Evolutionary conservation across 2,113 vertebrate species (phyloP).

Genomic region (Choloepus hoffmanni): DNA sequence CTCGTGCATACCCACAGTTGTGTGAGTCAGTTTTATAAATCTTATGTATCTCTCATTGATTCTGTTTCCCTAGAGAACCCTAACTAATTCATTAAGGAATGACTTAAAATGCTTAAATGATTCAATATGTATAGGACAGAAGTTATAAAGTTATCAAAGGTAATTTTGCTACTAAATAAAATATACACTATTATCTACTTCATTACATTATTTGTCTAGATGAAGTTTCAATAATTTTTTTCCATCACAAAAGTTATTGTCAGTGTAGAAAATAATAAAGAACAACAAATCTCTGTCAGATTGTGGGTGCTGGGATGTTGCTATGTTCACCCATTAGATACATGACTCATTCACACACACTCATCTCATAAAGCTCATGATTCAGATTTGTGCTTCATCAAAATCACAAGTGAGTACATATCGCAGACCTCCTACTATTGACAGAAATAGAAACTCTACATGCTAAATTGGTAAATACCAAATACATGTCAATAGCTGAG

Average conservation of each 20-base stretch:
- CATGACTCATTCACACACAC: not conserved
- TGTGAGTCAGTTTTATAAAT: too few relatives aligned
- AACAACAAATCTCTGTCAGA: not conserved
- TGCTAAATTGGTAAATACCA: conserved; percentile 16
- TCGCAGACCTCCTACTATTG: not conserved
- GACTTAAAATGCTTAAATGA: not conserved
- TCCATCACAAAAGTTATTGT: not conserved
- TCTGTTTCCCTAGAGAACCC: too few relatives aligned
- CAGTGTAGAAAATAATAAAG: not conserved
- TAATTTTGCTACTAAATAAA: conserved; percentile 34
- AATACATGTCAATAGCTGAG: conserved; percentile 34
- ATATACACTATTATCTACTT: not conserved
- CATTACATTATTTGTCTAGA: not conserved
- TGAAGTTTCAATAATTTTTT: not conserved
- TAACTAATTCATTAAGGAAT: not conserved
- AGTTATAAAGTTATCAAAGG: not conserved
- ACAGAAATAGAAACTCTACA: conserved; percentile 30
- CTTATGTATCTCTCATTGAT: too few relatives aligned
- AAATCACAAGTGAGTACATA: not conserved
- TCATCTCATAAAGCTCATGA: not conserved
- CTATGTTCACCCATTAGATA: not conserved
- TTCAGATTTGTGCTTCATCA: not conserved
- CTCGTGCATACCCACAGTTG: too few relatives aligned
- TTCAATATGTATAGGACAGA: not conserved
- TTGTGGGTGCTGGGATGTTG: not conserved